Base-by-base conservation (phyloP, 2,888 invertebrate genomes). In the Aleiodes alternator region DNA sequence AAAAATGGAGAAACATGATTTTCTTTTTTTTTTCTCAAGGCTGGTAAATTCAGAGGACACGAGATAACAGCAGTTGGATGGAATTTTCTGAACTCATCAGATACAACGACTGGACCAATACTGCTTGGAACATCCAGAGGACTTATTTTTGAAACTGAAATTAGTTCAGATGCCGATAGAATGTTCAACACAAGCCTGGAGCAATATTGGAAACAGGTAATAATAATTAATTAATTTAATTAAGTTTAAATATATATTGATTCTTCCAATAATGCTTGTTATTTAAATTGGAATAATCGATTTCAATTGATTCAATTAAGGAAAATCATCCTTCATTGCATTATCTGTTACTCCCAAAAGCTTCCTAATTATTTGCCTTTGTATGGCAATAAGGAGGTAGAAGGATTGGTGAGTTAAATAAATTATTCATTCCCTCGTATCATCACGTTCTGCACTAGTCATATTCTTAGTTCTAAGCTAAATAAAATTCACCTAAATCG, bases 31-130 rank as follows among this genome's bases (percentile, higher is more conserved):
- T 73, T 59, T 55, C 51, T 72, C 66, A 6, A 92, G 92, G 91
- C 90, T 51, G 85, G 87, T 43, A 95, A 94, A 88, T 93, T 93
- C 64, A 91, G 92, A 80, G 94, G 95, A 55, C 96, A 97, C 88
- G 95, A 96, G 86, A 94, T 98, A 31, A 97, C 97, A 0, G 95
- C 96, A 69, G 95, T 98, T 0, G 98, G 95, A 0, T 98, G 98
- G 95, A 97, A 96, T 88, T 92, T 92, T 81, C 92, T 92, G 75
- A 94, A 95, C 81, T 92, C 92, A 1, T 94, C 93, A 0, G 94
- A 94, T 76, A 90, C 87, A 0, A 92, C 94, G 0, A 96, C 97
- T 0, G 96, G 96, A 0, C 93, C 96, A 0, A 97, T 98, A 83
- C 90, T 98, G 55, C 87, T 98, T 59, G 98, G 98, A 6, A 98